phyloP scores from a whole-genome alignment of 1,140 invertebrate species.

The Scaptomyza pallida region DNA sequence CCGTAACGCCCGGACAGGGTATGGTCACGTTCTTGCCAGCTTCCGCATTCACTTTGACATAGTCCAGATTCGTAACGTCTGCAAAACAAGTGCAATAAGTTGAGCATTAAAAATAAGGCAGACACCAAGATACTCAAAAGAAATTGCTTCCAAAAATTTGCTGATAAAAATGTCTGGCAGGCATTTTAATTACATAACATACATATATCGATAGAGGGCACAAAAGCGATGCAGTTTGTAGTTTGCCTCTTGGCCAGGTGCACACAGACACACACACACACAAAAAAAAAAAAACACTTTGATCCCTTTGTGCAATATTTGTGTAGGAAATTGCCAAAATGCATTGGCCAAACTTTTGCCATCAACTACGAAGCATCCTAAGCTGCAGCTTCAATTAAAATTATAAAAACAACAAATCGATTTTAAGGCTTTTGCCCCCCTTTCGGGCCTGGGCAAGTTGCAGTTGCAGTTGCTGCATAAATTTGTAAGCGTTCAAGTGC shows the following conservation, averaged over 20 bases:
- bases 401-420: slow-evolving; percentile 78
- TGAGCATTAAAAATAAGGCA: not conserved
- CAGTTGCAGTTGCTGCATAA: slow-evolving; percentile 46
- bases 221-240: slow-evolving; percentile 25
- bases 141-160: too few species aligned
- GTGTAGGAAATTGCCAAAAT: slow-evolving; percentile 78
- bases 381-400: slow-evolving; percentile 69
- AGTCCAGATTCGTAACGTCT: slow-evolving; percentile 86
- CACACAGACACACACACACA: slow-evolving; percentile 4
- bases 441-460: slow-evolving; percentile 2
- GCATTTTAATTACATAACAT: slow-evolving; percentile 81
- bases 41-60: slow-evolving; percentile 86
- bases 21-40: slow-evolving; percentile 88
- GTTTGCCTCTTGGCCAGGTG: slow-evolving; percentile 6
- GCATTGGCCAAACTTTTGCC: slow-evolving; percentile 32
- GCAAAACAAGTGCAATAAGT: slow-evolving; percentile 37
- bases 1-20: slow-evolving; percentile 87
- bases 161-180: slow-evolving; percentile 61
- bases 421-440: slow-evolving; percentile 12
- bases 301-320: slow-evolving; percentile 73
- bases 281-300: slow-evolving; percentile 6
- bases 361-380: not conserved
- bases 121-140: not conserved
- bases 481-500: slow-evolving; percentile 68
- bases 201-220: slow-evolving; percentile 49